These are phyloP conservation scores for Drosophila bocqueti DNA, from an alignment of 1,140 invertebrate genomes.

Conservation along the genomic window DNA sequence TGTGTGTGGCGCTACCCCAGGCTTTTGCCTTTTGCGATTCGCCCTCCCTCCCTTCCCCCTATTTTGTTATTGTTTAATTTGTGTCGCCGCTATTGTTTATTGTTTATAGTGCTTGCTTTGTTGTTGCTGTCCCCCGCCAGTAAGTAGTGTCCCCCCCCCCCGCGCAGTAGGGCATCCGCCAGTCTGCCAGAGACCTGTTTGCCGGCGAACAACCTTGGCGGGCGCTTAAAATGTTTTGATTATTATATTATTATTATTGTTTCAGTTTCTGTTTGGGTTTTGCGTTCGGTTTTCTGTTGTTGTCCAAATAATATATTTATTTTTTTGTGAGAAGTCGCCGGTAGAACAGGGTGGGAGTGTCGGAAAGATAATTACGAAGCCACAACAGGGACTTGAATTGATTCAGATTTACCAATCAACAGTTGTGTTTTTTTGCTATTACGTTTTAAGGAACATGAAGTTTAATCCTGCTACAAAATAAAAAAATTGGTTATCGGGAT, in stretches of 20 bases:
- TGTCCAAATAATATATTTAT: constrained; percentile 1
- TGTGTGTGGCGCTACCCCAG: constrained; percentile 48
- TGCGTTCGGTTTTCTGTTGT: constrained; percentile 15
- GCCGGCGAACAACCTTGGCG: constrained; percentile 64
- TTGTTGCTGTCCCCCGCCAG: neutral
- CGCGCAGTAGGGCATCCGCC: constrained; percentile 41
- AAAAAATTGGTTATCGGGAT: neutral
- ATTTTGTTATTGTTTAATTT: constrained; percentile 67
- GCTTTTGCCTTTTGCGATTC: neutral
- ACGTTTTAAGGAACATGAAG: neutral
- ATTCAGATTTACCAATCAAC: constrained; percentile 6
- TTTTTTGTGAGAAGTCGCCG: neutral
- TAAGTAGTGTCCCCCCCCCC: neutral
- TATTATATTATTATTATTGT: constrained; percentile 58
- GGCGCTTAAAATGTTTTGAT: constrained; percentile 81
- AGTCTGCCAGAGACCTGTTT: constrained; percentile 33
- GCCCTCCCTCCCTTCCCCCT: neutral
- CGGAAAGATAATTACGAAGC: constrained; percentile 5
- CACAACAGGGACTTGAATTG: constrained; percentile 9
- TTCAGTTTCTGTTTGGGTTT: constrained; percentile 17
- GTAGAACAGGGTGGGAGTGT: neutral
- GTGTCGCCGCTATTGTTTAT: constrained; percentile 46
- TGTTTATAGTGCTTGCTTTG: constrained; percentile 26
- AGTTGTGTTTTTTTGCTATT: neutral
- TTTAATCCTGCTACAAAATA: neutral